phyloP scores from a whole-genome alignment of 1,140 invertebrate species.

The Leptopilina clavipes region DNA sequence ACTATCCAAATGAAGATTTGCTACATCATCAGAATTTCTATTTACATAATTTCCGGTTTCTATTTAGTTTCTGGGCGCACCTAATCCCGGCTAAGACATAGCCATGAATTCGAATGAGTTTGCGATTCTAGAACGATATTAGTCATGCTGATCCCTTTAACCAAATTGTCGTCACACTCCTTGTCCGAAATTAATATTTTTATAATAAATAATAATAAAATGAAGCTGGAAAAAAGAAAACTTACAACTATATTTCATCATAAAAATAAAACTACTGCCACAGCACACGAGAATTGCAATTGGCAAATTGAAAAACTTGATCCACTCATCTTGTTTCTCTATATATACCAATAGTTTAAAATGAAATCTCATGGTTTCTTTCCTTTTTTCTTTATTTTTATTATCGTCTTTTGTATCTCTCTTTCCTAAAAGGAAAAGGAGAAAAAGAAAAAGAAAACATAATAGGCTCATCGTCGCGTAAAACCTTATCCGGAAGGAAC shows the following conservation, averaged over 20 bases:
- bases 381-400: background rate
- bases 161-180: conserved; percentile 16
- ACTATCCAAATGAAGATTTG: conserved; percentile 16
- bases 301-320: conserved; percentile 7
- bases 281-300: no score
- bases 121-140: conserved; percentile 5
- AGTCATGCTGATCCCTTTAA: conserved; percentile 31
- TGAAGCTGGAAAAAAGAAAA: no score
- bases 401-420: conserved; percentile 34
- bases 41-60: conserved; percentile 18
- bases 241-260: no score
- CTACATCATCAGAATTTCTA: conserved; percentile 21
- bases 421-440: background rate
- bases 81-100: conserved; percentile 25
- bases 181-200: background rate
- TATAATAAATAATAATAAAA: background rate
- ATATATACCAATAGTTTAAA: background rate
- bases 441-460: background rate
- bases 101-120: conserved; percentile 28
- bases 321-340: no score
- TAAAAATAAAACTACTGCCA: no score
- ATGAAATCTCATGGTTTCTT: background rate
- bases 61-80: conserved; percentile 11
- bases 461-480: conserved; percentile 5
- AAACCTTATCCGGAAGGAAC: conserved; percentile 4